Conservation (phyloP, 2,113 vertebrate species). For the Bettongia penicillata region DNA sequence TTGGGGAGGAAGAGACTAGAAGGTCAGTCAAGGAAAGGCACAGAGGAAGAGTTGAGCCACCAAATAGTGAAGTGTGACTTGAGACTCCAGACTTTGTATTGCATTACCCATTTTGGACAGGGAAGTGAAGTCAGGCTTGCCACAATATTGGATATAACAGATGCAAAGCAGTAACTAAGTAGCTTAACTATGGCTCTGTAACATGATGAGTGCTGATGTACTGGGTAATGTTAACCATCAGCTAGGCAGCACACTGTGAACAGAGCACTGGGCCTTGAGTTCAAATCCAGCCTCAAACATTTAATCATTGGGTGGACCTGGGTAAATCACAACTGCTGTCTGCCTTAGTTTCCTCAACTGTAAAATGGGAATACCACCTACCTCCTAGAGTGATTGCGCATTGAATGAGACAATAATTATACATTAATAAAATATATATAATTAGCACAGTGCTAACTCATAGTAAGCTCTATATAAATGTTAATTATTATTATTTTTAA, state of each 20-base stretch:
- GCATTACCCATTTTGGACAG: too few species aligned
- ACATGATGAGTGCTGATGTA: too few species aligned
- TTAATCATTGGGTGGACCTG: not conserved
- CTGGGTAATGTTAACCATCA: too few species aligned
- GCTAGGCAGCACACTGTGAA: not conserved
- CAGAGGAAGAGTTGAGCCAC: too few species aligned
- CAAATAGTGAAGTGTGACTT: too few species aligned
- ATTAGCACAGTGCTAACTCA: not conserved
- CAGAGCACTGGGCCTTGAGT: not conserved
- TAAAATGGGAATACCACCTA: not conserved
- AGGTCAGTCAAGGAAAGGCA: not conserved
- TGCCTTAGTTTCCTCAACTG: not conserved
- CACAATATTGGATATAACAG: too few species aligned
- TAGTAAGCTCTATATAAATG: not conserved
- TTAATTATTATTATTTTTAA: not conserved
- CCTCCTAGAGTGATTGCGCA: not conserved
- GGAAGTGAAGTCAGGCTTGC: too few species aligned
- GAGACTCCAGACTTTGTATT: too few species aligned
- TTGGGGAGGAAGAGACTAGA: not conserved
- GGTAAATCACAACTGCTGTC: not conserved
- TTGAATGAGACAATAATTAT: not conserved
- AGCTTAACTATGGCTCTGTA: too few species aligned
- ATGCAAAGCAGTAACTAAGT: too few species aligned
- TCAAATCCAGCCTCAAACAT: not conserved
- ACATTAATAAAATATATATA: not conserved